Evolutionary conservation across 2,888 invertebrate genomes (phyloP).

Genomic region (Pimpla rufipes): DNA sequence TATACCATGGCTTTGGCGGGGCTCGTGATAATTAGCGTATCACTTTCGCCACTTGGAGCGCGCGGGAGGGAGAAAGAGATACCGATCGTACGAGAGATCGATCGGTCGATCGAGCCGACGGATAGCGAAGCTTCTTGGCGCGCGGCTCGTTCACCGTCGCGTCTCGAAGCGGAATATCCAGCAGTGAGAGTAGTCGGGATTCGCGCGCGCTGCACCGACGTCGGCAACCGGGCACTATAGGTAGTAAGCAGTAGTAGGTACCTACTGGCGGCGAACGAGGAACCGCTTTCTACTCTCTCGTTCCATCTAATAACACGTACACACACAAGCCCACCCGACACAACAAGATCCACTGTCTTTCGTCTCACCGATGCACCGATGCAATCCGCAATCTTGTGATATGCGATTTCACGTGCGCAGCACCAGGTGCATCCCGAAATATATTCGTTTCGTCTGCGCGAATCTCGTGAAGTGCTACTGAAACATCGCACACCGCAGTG

Average conservation of each 20-base stretch:
- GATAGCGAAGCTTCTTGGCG: constrained; percentile 31
- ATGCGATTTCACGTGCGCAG: constrained; percentile 24
- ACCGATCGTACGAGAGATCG: constrained; percentile 50
- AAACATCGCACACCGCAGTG: too few relatives aligned
- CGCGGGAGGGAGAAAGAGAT: constrained; percentile 37
- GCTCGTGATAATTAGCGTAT: constrained; percentile 60
- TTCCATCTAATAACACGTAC: constrained; percentile 49
- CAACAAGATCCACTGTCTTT: constrained; percentile 48
- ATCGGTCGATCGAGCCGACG: constrained; percentile 37
- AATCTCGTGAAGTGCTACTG: neutral
- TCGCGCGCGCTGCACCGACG: neutral
- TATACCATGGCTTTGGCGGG: constrained; percentile 9
- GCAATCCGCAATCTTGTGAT: constrained; percentile 29
- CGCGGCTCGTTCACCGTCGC: constrained; percentile 17
- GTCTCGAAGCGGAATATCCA: constrained; percentile 31
- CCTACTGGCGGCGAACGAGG: constrained; percentile 41
- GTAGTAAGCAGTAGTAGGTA: neutral
- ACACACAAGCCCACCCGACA: constrained; percentile 26
- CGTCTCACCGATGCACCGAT: constrained; percentile 19
- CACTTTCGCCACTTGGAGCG: constrained; percentile 59
- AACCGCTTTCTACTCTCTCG: constrained; percentile 68
- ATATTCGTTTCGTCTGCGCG: constrained; percentile 42
- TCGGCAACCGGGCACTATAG: constrained; percentile 18
- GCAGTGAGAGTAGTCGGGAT: constrained; percentile 40
- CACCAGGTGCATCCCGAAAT: constrained; percentile 52